Base-by-base conservation (phyloP, 2,888 invertebrate genomes). In the Cephus pygmeus region DNA sequence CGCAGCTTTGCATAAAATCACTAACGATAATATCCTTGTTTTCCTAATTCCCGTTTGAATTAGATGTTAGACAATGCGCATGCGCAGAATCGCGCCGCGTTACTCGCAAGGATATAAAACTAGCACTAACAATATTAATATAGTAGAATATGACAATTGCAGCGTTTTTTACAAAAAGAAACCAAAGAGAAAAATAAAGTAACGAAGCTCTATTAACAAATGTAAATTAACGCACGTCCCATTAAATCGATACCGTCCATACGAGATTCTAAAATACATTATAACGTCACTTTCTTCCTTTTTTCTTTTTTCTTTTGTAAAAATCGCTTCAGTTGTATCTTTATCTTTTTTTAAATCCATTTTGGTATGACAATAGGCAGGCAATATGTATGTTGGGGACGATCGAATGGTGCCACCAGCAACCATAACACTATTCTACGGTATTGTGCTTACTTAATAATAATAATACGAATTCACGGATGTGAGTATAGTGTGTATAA, bases 311-410 rank as follows among this genome's bases (percentile, higher is more conserved):
- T 79, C 69, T 82, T 78, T 80, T 82, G 81, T 81, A 83, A 83
- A 83, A 85, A 78, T 75, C 78, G 75, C 75, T 78, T 73, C 78
- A 75, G 75, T 78, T 77, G 76, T 81, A 80, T 56, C 36, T 80
- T 84, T 82, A 76, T 75, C 40, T 79, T 81, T 74, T 76, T 71
- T 76, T 76, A 73, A 74, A 69, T 76, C 56, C 56, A 56, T 71
- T 34, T 75, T 78, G 78, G 71, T 75, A 75, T 73, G 78, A 76
- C 69, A 75, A 78, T 71, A 77, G 76, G 86, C 85, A 85, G 85
- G 85, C 81, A 85, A 84, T 85, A 86, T 86, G 86, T 86, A 86
- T 86, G 86, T 86, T 85, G 83, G 85, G 86, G 86, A 86, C 86
- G 86, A 86, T 86, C 79, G 34, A 76, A 82, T 85, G 86, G 85